A percentile compares a stretch with the other conserved stretches of the same genome.
Evolutionary conservation across 2,797 vertebrate genomes (phyloP).

Genomic region (Hypotaenidia okinawae): DNA sequence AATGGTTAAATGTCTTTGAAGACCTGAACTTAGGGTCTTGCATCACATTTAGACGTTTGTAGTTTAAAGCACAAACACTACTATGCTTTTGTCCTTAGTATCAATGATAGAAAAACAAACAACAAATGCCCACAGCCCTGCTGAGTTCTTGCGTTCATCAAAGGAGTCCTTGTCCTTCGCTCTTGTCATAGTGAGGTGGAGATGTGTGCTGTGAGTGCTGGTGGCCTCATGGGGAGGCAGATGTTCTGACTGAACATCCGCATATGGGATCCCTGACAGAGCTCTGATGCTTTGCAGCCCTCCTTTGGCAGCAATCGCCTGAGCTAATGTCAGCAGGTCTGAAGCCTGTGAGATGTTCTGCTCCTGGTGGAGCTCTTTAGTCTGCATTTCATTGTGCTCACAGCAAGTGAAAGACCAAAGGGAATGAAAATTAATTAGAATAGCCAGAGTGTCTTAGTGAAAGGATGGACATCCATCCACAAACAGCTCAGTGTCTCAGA

Average conservation of each 20-base stretch:
- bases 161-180: neutral
- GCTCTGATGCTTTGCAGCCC: neutral
- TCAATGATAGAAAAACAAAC: neutral
- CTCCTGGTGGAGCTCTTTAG: neutral
- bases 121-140: neutral
- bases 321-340: neutral
- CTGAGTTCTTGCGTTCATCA: neutral
- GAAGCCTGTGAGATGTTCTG: neutral
- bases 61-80: neutral
- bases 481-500: neutral
- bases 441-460: neutral
- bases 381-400: neutral
- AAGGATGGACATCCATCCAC: neutral
- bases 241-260: fast-evolving
- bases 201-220: neutral
- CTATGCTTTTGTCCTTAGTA: neutral
- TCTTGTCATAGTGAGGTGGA: no score
- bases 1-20: neutral
- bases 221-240: fast-evolving
- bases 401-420: neutral
- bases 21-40: neutral
- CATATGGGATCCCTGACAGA: neutral
- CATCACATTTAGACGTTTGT: neutral
- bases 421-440: neutral
- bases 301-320: fast-evolving